phyloP scores from a whole-genome alignment of 2,113 vertebrate species.

The Terrapene triunguis region DNA sequence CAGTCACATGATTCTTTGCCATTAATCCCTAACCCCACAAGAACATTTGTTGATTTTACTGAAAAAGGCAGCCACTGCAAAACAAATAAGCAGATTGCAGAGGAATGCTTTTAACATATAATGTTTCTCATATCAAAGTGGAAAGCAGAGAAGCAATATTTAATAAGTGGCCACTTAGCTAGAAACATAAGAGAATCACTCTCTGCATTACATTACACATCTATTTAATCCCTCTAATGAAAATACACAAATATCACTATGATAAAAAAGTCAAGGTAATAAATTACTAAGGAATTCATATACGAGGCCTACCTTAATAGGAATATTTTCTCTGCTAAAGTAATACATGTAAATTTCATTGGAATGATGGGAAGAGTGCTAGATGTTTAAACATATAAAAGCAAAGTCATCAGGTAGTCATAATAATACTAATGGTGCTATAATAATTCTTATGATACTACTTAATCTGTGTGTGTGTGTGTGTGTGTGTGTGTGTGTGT shows the following conservation, averaged over 20 bases:
- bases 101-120: background rate
- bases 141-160: background rate
- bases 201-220: constrained; percentile 29
- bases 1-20: constrained; percentile 47
- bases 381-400: background rate
- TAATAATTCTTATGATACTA: background rate
- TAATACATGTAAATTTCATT: background rate
- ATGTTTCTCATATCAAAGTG: background rate
- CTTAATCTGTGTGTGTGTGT: background rate
- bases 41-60: constrained; percentile 52
- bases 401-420: background rate
- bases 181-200: background rate
- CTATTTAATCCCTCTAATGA: background rate
- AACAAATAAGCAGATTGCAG: background rate
- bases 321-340: background rate
- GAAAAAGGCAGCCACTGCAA: constrained; percentile 23
- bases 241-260: background rate
- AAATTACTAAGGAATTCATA: background rate
- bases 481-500: too few species aligned
- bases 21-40: constrained; percentile 67
- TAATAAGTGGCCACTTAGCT: background rate
- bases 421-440: background rate
- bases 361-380: background rate
- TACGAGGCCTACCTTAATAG: background rate
- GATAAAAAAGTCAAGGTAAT: background rate